phyloP scores from a whole-genome alignment of 2,797 vertebrate species.

The Petrocephalus schoutedeni region DNA sequence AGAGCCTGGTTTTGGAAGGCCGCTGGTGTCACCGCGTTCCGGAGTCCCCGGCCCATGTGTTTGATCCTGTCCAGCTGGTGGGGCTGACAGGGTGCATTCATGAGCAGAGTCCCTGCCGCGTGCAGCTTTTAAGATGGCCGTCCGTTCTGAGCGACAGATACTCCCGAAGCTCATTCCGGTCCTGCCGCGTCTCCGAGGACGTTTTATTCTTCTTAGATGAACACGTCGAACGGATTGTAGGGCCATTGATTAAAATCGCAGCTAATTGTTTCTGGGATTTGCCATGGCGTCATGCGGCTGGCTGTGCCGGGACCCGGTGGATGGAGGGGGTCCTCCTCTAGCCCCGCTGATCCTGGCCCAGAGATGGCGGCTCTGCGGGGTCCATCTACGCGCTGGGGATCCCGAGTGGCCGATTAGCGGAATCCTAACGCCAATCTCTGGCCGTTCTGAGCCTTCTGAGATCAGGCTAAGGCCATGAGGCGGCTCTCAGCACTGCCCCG shows the following conservation, averaged over 20 bases:
- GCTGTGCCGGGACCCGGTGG: not conserved
- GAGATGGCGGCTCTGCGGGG: not conserved
- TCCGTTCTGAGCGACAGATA: not conserved
- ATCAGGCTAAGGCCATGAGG: not conserved
- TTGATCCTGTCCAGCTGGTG: too few species aligned
- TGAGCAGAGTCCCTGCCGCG: not conserved
- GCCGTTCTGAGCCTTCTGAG: not conserved
- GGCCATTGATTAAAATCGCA: not conserved
- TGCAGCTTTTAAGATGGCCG: not conserved
- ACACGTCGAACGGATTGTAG: not conserved
- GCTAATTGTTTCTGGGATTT: conserved; percentile 7
- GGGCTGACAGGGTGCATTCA: not conserved
- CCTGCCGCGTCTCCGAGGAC: not conserved
- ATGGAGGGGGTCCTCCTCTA: not conserved
- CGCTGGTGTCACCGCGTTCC: not conserved
- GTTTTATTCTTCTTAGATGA: not conserved
- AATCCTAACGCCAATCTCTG: not conserved
- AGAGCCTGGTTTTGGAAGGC: not conserved
- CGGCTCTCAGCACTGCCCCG: not conserved
- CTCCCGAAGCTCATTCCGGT: not conserved
- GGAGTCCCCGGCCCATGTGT: not conserved
- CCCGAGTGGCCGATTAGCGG: not conserved
- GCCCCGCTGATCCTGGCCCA: not conserved
- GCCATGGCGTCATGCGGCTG: not conserved
- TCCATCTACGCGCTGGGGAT: not conserved